These are phyloP conservation scores for Rhinatrema bivittatum DNA, from an alignment of 2,797 vertebrate species.

Conservation along the genomic window DNA sequence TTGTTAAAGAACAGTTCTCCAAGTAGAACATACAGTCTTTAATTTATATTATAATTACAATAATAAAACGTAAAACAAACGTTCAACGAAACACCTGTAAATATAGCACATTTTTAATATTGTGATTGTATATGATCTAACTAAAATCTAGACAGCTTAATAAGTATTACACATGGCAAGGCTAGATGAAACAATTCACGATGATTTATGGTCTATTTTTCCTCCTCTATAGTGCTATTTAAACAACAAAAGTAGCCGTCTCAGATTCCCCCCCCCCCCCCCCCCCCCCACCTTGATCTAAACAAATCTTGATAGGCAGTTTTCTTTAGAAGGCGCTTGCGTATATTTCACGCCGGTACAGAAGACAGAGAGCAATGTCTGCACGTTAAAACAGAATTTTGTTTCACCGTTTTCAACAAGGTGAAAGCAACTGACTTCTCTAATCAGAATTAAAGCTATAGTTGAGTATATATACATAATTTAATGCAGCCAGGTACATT, in stretches of 20 bases:
- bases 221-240: constrained; percentile 43
- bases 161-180: constrained; percentile 56
- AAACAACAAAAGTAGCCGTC: constrained; percentile 42
- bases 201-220: constrained; percentile 26
- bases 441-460: too few species aligned
- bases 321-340: constrained; percentile 11
- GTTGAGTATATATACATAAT: too few species aligned
- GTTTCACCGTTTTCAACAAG: too few species aligned
- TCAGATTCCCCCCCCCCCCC: constrained; percentile 37
- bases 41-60: constrained; percentile 33
- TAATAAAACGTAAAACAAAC: constrained; percentile 43
- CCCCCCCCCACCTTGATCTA: constrained; percentile 33
- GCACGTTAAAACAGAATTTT: too few species aligned
- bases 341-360: constrained; percentile 17
- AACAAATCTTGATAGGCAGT: constrained; percentile 24
- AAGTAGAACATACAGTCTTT: constrained; percentile 28
- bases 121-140: constrained; percentile 48
- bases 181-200: constrained; percentile 48
- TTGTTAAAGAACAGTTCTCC: constrained; percentile 27
- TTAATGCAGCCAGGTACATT: constrained; percentile 33
- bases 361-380: too few species aligned
- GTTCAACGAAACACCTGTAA: constrained; percentile 50
- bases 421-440: too few species aligned
- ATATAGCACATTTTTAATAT: constrained; percentile 55
- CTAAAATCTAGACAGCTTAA: constrained; percentile 55